Evolutionary conservation across 2,797 vertebrate genomes (phyloP).

Genomic region (Simalia tracyae): DNA sequence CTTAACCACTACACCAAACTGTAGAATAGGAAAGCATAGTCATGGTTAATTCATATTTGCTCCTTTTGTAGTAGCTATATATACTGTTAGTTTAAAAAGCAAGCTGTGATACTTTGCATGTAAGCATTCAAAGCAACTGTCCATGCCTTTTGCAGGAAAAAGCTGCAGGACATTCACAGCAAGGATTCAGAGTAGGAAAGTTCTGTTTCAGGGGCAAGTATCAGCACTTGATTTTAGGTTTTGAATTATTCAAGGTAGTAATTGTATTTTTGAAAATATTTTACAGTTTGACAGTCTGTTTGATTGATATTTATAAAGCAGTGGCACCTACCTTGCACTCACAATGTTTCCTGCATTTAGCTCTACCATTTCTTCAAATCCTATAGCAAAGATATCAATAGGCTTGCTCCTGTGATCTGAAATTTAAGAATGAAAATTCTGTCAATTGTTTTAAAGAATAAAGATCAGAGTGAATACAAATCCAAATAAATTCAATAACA

Average conservation of each 20-base stretch:
- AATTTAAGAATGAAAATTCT: slow-evolving; percentile 46
- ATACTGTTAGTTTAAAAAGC: background rate
- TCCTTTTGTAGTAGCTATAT: background rate
- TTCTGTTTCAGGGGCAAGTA: background rate
- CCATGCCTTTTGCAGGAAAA: background rate
- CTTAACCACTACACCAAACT: background rate
- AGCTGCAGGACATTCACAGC: background rate
- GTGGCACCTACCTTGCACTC: slow-evolving; percentile 86
- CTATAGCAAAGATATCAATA: slow-evolving; percentile 95
- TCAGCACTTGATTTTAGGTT: background rate
- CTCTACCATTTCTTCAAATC: slow-evolving; percentile 99
- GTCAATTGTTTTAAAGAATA: slow-evolving; percentile 4
- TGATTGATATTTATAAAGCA: background rate
- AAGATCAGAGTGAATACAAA: background rate
- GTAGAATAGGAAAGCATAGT: background rate
- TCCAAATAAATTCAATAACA: slow-evolving; percentile 3
- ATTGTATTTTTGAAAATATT: background rate
- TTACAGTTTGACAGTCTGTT: background rate
- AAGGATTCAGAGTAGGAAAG: background rate
- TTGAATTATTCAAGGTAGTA: background rate
- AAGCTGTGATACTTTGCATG: background rate
- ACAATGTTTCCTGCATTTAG: slow-evolving; percentile 98
- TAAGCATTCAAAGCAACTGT: background rate
- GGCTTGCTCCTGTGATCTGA: slow-evolving; percentile 88
- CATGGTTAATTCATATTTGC: background rate